phyloP scores from a whole-genome alignment of 2,797 vertebrate genomes.

The Dendrocincla tyrannina region DNA sequence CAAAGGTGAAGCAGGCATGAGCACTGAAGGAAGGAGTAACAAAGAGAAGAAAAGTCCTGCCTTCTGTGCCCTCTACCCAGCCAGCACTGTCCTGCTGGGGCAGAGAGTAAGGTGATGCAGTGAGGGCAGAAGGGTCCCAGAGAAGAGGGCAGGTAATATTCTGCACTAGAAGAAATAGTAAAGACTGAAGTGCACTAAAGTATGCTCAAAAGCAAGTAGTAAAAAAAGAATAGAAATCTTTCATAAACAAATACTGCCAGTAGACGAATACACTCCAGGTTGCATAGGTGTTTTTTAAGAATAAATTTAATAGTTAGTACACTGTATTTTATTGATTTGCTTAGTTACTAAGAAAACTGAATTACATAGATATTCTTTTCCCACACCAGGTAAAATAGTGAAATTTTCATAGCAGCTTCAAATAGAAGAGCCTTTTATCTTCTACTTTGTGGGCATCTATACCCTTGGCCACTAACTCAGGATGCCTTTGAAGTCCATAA shows the following conservation, averaged over 20 bases:
- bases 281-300: background rate
- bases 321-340: background rate
- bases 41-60: background rate
- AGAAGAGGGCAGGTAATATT: background rate
- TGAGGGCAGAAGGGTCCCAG: background rate
- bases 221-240: background rate
- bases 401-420: background rate
- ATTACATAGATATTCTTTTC: background rate
- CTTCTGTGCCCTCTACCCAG: background rate
- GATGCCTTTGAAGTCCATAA: background rate
- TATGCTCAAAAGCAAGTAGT: background rate
- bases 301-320: background rate
- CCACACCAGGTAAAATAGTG: background rate
- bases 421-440: background rate
- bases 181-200: fast-evolving
- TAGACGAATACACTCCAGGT: background rate
- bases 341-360: background rate
- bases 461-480: background rate
- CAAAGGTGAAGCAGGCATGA: background rate
- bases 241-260: background rate
- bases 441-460: background rate
- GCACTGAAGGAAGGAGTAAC: background rate
- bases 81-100: background rate
- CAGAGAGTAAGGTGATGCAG: background rate
- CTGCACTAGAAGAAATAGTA: background rate